Percentiles rank a stretch among this genome's conserved stretches.
Conservation (phyloP, 1,140 invertebrate genomes). For the Drosophila trapezifrons region DNA sequence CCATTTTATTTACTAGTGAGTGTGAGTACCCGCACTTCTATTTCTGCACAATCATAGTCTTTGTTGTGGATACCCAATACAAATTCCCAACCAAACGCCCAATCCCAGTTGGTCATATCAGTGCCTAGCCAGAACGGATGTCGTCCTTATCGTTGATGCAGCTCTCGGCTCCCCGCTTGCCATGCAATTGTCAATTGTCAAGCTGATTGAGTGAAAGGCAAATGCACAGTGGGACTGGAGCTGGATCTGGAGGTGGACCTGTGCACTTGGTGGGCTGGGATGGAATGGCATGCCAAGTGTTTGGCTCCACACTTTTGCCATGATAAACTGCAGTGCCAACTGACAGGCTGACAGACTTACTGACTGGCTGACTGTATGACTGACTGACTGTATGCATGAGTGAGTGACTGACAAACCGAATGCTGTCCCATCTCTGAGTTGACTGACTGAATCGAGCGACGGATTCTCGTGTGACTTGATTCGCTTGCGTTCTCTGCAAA, state of each 20-base stretch:
- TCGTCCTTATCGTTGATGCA: slow-evolving; percentile 54
- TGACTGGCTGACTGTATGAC: slow-evolving; percentile 19
- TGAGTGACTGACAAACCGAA: slow-evolving; percentile 37
- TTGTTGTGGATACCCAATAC: slow-evolving; percentile 8
- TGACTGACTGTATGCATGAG: slow-evolving; percentile 23
- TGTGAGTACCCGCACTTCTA: neutral
- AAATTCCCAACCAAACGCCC: neutral
- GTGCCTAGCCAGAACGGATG: slow-evolving; percentile 36
- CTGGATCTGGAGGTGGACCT: slow-evolving; percentile 1
- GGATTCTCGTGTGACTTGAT: slow-evolving; percentile 41
- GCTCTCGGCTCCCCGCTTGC: slow-evolving; percentile 34
- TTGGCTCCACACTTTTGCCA: slow-evolving; percentile 25
- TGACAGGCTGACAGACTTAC: slow-evolving; percentile 25
- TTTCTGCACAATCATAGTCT: neutral
- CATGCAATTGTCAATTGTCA: slow-evolving; percentile 69
- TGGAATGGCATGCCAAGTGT: slow-evolving; percentile 16
- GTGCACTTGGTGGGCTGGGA: slow-evolving; percentile 2
- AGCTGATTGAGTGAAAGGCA: slow-evolving; percentile 72
- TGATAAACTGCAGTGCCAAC: slow-evolving; percentile 51
- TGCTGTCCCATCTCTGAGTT: slow-evolving; percentile 32
- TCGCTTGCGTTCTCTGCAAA: slow-evolving; percentile 43
- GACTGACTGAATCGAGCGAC: slow-evolving; percentile 30
- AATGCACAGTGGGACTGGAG: slow-evolving; percentile 34
- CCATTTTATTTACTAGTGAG: neutral
- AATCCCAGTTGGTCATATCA: slow-evolving; percentile 19